These are phyloP conservation scores for Aphis craccivora DNA, from an alignment of 1,140 invertebrate genomes.

Conservation along the genomic window DNA sequence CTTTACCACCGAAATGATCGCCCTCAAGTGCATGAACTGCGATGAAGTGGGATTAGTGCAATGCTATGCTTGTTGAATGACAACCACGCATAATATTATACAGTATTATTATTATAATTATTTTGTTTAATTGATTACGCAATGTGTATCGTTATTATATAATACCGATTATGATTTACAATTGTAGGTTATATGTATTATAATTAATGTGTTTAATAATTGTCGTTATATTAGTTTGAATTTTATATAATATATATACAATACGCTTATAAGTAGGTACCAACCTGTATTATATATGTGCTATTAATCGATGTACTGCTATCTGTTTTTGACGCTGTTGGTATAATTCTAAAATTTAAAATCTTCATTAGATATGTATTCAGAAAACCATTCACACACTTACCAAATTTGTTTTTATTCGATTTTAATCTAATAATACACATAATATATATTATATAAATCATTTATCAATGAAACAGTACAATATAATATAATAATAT, in stretches of 20 bases:
- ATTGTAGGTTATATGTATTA: background rate
- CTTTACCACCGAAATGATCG: constrained; percentile 91
- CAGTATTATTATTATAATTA: background rate
- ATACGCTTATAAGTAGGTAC: background rate
- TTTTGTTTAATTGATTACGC: background rate
- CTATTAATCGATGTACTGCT: background rate
- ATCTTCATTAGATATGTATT: background rate
- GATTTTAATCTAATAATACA: background rate
- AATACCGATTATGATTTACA: background rate
- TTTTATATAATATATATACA: background rate
- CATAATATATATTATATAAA: background rate
- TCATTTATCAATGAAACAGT: background rate
- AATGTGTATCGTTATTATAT: background rate
- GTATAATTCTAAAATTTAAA: background rate
- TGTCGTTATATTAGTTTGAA: background rate
- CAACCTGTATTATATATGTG: background rate
- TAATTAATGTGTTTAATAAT: background rate
- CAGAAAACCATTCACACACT: background rate
- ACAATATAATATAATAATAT: background rate
- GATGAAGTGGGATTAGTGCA: constrained; percentile 91
- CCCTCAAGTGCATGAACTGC: constrained; percentile 96
- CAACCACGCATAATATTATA: constrained; percentile 12
- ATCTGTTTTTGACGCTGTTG: background rate
- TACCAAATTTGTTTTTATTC: background rate
- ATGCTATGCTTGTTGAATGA: constrained; percentile 77